phyloP scores from a whole-genome alignment of 1,140 invertebrate species.

The Zaprionus davidi region DNA sequence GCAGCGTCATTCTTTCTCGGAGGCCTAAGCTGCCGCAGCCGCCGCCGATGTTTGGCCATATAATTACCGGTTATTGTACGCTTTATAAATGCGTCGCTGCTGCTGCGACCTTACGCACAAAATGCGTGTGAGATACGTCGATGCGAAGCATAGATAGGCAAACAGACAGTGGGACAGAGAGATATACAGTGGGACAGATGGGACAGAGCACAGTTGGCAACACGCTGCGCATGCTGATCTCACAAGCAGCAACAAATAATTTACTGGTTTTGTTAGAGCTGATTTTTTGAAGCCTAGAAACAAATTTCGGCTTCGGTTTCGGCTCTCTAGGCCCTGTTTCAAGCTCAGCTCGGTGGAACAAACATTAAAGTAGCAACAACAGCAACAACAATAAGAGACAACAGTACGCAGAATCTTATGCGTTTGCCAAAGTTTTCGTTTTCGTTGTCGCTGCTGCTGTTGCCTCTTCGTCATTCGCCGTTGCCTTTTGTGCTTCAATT shows the following conservation, averaged over 20 bases:
- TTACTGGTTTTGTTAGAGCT: slow-evolving; percentile 54
- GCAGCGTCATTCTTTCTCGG: slow-evolving; percentile 64
- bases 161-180: slow-evolving; percentile 16
- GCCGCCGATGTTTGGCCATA: slow-evolving; percentile 45
- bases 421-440: slow-evolving; percentile 79
- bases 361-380: slow-evolving; percentile 36
- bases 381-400: not conserved
- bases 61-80: slow-evolving; percentile 81
- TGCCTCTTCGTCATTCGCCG: slow-evolving; percentile 56
- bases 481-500: slow-evolving; percentile 57
- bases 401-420: slow-evolving; percentile 77
- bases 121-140: slow-evolving; percentile 63
- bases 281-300: slow-evolving; percentile 34
- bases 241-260: slow-evolving; percentile 36
- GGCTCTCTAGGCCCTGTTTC: slow-evolving; percentile 44
- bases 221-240: slow-evolving; percentile 72
- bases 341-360: slow-evolving; percentile 55
- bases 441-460: slow-evolving; percentile 44
- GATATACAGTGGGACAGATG: slow-evolving; percentile 10
- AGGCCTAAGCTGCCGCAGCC: slow-evolving; percentile 6
- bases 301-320: slow-evolving; percentile 29
- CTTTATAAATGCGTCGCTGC: slow-evolving; percentile 48
- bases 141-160: slow-evolving; percentile 35
- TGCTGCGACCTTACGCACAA: slow-evolving; percentile 79
- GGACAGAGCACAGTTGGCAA: slow-evolving; percentile 37